Conservation (phyloP, 2,113 vertebrate genomes). For the Ia io region DNA sequence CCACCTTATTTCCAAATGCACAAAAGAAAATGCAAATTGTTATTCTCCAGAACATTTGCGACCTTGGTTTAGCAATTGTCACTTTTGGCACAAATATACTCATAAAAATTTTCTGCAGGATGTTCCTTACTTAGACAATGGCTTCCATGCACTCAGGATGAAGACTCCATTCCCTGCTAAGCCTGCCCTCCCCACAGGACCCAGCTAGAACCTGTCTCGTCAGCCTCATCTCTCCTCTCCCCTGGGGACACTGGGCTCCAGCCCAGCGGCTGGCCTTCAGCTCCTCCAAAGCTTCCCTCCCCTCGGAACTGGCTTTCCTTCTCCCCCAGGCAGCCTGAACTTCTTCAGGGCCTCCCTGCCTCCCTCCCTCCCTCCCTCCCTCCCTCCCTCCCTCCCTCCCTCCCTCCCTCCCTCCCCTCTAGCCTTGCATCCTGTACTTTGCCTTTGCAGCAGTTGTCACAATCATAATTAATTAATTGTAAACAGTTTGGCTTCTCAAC, state of each 20-base stretch:
- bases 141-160: neutral
- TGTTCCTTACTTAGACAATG: neutral
- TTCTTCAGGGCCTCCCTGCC: neutral
- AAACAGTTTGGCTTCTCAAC: neutral
- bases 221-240: neutral
- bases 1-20: neutral
- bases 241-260: neutral
- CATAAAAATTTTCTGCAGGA: neutral
- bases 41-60: neutral
- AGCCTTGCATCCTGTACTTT: neutral
- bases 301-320: neutral
- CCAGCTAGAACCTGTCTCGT: no score
- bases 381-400: no score
- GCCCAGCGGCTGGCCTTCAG: neutral
- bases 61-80: neutral
- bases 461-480: neutral
- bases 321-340: neutral
- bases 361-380: no score
- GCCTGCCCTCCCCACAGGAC: neutral
- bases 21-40: neutral
- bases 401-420: neutral
- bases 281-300: neutral
- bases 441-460: neutral
- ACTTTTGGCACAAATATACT: neutral
- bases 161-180: neutral